Evolutionary conservation across 2,113 vertebrate genomes (phyloP).

Genomic region (Microtus montanus): DNA sequence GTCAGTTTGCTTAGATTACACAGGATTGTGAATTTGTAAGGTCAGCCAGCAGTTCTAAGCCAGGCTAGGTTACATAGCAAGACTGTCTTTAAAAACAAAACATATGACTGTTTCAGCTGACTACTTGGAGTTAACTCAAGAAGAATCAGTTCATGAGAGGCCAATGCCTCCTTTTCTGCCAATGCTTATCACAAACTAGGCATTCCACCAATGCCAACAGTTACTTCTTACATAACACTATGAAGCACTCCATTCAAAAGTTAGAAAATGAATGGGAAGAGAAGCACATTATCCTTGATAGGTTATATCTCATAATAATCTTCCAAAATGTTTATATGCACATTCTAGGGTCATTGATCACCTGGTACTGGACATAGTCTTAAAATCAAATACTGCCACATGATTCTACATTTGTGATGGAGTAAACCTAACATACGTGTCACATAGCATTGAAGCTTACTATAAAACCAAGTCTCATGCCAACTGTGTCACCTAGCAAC

Average conservation of each 20-base stretch:
- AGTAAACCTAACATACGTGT: neutral
- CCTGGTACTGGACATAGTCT: neutral
- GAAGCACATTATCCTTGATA: neutral
- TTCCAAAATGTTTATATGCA: constrained; percentile 5
- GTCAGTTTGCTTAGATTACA: neutral
- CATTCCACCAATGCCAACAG: constrained; percentile 8
- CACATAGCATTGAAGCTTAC: neutral
- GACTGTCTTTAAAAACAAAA: neutral
- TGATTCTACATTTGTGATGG: neutral
- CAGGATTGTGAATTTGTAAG: neutral
- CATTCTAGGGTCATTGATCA: neutral
- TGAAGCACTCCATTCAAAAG: neutral
- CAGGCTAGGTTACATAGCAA: neutral
- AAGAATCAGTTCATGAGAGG: neutral
- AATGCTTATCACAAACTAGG: neutral
- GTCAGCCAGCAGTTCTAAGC: neutral
- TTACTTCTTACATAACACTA: neutral
- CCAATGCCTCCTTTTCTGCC: neutral
- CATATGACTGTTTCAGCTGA: neutral
- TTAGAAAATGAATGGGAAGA: neutral
- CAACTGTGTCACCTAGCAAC: neutral
- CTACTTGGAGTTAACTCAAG: neutral
- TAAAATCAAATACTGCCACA: neutral
- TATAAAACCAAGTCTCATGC: neutral
- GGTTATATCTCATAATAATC: neutral